Percentiles rank a stretch among this genome's conserved stretches.
These are phyloP conservation scores for Prionailurus viverrinus DNA, from an alignment of 2,113 vertebrate genomes.

Conservation along the genomic window DNA sequence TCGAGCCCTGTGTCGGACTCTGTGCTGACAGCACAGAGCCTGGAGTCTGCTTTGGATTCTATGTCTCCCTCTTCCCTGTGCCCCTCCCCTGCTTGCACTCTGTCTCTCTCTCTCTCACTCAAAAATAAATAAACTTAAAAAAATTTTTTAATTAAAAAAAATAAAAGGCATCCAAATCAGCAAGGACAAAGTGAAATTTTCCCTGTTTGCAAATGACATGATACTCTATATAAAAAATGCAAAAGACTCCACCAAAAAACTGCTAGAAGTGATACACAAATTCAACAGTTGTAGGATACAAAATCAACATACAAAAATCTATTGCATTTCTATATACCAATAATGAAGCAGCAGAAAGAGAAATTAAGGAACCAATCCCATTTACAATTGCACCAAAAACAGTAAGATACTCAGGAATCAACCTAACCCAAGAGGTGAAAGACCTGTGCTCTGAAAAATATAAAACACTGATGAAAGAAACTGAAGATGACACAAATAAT, in stretches of 20 bases:
- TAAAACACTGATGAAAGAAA: background rate
- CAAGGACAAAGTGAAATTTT: background rate
- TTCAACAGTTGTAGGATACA: background rate
- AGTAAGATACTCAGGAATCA: background rate
- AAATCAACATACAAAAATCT: background rate
- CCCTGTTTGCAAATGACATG: background rate
- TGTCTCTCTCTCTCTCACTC: too few species aligned
- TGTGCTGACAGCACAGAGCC: too few species aligned
- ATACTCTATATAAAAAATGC: background rate
- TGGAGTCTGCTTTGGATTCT: too few species aligned
- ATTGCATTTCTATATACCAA: background rate
- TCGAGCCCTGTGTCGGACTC: too few species aligned
- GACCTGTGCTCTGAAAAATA: background rate
- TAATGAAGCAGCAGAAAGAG: background rate
- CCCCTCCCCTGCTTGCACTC: too few species aligned
- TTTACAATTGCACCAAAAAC: background rate
- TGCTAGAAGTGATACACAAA: background rate
- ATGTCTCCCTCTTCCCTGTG: too few species aligned
- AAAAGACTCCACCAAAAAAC: background rate
- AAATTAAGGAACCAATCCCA: background rate
- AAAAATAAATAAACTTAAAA: too few species aligned
- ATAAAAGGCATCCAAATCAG: background rate
- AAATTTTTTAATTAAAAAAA: too few species aligned
- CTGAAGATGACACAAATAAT: background rate
- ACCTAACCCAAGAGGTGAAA: background rate